Evolutionary conservation across 2,113 vertebrate genomes (phyloP), one percentile per base, ranked within the genome.

Genomic region (Cervus canadensis): DNA sequence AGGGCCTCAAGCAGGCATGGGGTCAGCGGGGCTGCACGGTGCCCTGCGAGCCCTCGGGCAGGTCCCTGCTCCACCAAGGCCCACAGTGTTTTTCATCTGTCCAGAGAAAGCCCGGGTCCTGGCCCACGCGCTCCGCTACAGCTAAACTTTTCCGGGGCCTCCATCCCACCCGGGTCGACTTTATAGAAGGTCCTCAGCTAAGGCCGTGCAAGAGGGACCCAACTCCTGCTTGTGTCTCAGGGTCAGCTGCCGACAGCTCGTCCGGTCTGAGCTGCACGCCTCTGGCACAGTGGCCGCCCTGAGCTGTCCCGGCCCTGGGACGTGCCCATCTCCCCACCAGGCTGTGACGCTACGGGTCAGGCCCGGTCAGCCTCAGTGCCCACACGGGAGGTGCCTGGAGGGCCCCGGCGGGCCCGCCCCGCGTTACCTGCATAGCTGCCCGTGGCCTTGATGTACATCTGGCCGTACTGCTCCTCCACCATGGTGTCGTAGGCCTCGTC

Each of bases 401-500:
- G 45, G 67, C 19, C 0, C 7, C 2, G 0, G 16, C 26, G 0
- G 25, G 26, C 33, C 16, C 15, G 1, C 3, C 13, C 0, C 0
- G 0, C 0, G 0, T 98, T 99, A 99, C 99, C 99, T 96, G 99
- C 99, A 7, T 99, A 99, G 92, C 99, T 98, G 96, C 99, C 99
- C 0, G 98, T 98, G 1, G 99, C 98, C 94, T 99, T 99, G 96
- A 99, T 99, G 96, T 99, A 99, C 98, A 99, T 98, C 98, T 99
- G 99, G 97, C 99, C 99, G 2, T 99, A 99, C 90, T 99, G 98
- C 83, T 99, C 99, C 96, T 99, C 99, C 6, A 98, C 98, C 98
- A 99, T 99, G 81, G 99, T 99, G 87, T 99, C 99, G 0, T 99
- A 99, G 0, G 99, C 99, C 97, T 99, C 99, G 4, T 99, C 99